These are phyloP conservation scores for Saccopteryx leptura DNA, from an alignment of 2,113 vertebrate genomes.

Conservation along the genomic window DNA sequence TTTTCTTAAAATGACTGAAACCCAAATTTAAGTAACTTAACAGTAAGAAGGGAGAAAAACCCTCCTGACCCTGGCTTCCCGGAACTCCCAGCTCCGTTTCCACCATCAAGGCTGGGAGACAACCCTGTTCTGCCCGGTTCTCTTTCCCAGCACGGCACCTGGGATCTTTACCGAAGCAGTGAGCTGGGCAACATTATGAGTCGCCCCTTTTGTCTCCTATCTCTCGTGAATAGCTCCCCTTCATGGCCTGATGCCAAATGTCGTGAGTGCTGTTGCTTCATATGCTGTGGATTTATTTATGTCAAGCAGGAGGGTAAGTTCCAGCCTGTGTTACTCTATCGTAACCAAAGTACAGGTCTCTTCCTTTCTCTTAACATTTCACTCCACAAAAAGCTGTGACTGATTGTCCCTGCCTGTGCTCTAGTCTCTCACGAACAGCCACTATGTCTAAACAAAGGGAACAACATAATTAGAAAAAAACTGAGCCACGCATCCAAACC, in stretches of 20 bases:
- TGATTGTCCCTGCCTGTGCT: neutral
- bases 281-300: neutral
- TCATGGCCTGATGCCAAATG: neutral
- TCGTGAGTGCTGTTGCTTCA: neutral
- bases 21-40: slow-evolving; percentile 35
- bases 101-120: neutral
- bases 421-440: neutral
- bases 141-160: fast-evolving
- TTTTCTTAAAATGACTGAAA: slow-evolving; percentile 35
- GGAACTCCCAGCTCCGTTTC: neutral
- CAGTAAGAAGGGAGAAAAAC: neutral
- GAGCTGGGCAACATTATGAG: fast-evolving
- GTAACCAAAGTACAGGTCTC: neutral
- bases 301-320: neutral
- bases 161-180: neutral
- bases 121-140: too few species aligned
- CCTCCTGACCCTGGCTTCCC: neutral
- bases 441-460: neutral
- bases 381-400: neutral
- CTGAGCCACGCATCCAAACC: neutral
- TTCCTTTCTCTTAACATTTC: neutral
- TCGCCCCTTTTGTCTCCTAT: too few species aligned
- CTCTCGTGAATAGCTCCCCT: neutral
- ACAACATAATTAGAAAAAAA: neutral
- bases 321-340: neutral